Conservation (phyloP, 2,113 vertebrate species). For the Hemichromis elongatus region DNA sequence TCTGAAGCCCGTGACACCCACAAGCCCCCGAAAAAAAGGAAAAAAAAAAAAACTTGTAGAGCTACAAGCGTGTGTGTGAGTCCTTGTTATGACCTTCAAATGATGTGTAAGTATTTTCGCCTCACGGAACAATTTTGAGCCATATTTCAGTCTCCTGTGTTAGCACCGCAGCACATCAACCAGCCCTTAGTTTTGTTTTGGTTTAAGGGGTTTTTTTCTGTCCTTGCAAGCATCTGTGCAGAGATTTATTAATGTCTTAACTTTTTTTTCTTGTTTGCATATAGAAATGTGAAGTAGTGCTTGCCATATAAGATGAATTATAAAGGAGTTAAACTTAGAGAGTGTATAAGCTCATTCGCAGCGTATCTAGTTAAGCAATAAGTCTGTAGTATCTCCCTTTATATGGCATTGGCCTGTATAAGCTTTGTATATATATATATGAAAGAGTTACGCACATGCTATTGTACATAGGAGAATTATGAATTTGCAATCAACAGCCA, state of each 20-base stretch:
- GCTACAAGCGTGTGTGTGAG: conserved; percentile 9
- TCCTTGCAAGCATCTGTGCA: conserved; percentile 46
- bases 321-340: conserved; percentile 53
- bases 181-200: neutral
- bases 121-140: conserved; percentile 26
- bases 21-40: rapidly evolving
- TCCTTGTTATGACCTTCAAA: conserved; percentile 13
- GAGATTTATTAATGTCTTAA: conserved; percentile 32
- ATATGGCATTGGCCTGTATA: conserved; percentile 69
- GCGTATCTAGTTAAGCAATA: conserved; percentile 80
- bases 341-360: conserved; percentile 60
- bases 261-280: conserved; percentile 46
- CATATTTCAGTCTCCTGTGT: conserved; percentile 37
- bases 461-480: conserved; percentile 67
- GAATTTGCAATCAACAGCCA: conserved; percentile 71
- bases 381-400: conserved; percentile 74
- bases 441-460: conserved; percentile 44
- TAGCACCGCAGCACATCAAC: neutral
- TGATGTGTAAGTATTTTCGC: conserved; percentile 27
- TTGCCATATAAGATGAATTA: conserved; percentile 57
- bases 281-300: conserved; percentile 63
- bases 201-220: neutral
- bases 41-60: conserved; percentile 10
- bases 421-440: conserved; percentile 68
- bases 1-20: conserved; percentile 34